Evolutionary conservation across 2,888 invertebrate genomes (phyloP), one percentile per base, ranked within the genome.

Genomic region (Drosophila anomalipes): DNA sequence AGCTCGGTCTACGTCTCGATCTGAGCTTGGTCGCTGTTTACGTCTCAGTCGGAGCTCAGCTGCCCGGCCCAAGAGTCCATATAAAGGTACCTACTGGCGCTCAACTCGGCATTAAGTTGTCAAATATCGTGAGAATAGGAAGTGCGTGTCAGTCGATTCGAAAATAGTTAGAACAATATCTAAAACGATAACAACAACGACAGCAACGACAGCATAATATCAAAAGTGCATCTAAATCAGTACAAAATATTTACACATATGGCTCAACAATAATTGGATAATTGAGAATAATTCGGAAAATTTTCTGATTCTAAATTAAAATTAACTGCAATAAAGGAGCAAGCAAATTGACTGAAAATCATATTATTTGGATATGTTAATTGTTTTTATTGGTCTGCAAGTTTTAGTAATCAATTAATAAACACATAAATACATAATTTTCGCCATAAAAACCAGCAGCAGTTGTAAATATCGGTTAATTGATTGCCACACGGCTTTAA

Each of bases 121-220:
- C 81, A 86, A 88, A 86, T 82, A 82, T 86, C 86, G 91, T 86
- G 89, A 86, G 87, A 89, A 88, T 85, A 86, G 86, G 91, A 91
- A 91, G 91, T 91, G 87, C 83, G 84, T 82, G 87, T 68, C 79
- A 82, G 79, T 76, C 82, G 59, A 82, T 76, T 89, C 85, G 67
- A 74, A 74, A 60, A 68, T 47, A 80, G 51, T 70, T 61, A 81
- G 70, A 81, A 73, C 58, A 58, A 41, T 26, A 59, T 47, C 62
- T 54, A 33, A n/a, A 58, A 14, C 74, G 51, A 53, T 22, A 51
- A 56, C 35, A 39, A 53, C 26, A 69, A 73, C 26, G 39, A 33
- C n/a, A 49, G 49, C 26, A 32, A 28, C 30, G 30, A 35, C 6
- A 10, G 33, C 16, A 14, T n/a, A 33, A 4, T 14, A 32, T 4